These are phyloP conservation scores for Melanotaenia duboulayi DNA, from an alignment of 2,113 vertebrate species.

Conservation along the genomic window DNA sequence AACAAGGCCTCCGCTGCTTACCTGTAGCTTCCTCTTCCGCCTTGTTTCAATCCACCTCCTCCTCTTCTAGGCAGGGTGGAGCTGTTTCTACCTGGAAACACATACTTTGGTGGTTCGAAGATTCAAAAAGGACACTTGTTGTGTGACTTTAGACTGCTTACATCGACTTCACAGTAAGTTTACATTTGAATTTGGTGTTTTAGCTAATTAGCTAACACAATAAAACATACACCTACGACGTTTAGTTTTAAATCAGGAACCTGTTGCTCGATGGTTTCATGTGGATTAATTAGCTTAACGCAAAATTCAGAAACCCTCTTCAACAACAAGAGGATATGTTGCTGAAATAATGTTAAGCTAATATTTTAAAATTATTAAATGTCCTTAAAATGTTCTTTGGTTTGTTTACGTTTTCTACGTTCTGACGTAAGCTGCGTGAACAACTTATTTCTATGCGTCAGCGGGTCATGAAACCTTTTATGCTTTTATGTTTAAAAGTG, in stretches of 20 bases:
- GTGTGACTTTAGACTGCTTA: background rate
- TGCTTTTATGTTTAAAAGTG: background rate
- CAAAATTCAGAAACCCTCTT: background rate
- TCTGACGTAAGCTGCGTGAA: background rate
- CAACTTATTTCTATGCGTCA: background rate
- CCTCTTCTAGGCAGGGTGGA: slow-evolving; percentile 41
- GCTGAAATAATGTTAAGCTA: background rate
- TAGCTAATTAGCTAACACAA: background rate
- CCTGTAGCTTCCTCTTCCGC: slow-evolving; percentile 14
- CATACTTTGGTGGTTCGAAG: background rate
- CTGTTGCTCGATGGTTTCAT: background rate
- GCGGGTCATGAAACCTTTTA: background rate
- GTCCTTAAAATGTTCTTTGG: too few species aligned
- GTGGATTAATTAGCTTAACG: background rate
- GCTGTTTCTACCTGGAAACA: slow-evolving; percentile 34
- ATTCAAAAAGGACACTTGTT: slow-evolving; percentile 18
- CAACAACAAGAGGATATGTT: background rate
- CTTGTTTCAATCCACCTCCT: background rate
- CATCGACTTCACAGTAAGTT: slow-evolving; percentile 49
- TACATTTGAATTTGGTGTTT: background rate
- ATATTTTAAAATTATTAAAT: too few species aligned
- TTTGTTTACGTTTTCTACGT: background rate
- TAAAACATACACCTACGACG: background rate
- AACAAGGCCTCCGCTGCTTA: background rate
- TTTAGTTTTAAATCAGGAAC: background rate